Evolutionary conservation across 2,888 invertebrate genomes (phyloP).

Genomic region (Rutpela maculata): DNA sequence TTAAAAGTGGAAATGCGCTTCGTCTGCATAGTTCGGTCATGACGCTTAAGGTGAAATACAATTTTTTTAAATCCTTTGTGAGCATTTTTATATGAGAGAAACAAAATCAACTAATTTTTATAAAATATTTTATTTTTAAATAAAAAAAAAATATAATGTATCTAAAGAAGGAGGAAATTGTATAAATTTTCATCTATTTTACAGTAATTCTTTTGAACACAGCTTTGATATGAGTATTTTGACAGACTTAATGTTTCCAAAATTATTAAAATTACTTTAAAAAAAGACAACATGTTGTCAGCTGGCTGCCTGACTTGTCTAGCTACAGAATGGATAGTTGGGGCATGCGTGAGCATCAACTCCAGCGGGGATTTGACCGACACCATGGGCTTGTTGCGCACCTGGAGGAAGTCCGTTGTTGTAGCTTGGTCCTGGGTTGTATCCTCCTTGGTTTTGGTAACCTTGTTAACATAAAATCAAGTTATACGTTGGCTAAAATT

Average conservation of each 20-base stretch:
- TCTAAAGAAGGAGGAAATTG: slow-evolving; percentile 1
- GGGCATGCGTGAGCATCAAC: slow-evolving; percentile 72
- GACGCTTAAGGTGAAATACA: too few species aligned
- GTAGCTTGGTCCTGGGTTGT: slow-evolving; percentile 54
- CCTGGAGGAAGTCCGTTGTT: slow-evolving; percentile 59
- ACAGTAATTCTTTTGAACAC: slow-evolving; percentile 30
- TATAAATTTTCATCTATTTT: slow-evolving; percentile 12
- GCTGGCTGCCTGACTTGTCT: slow-evolving; percentile 59
- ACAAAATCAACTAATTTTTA: slow-evolving; percentile 3
- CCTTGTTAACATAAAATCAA: not conserved
- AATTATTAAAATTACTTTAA: slow-evolving; percentile 32
- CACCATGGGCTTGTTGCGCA: slow-evolving; percentile 55
- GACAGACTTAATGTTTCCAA: slow-evolving; percentile 28
- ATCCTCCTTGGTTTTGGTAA: slow-evolving; percentile 44
- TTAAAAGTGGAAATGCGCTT: too few species aligned
- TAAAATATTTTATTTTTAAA: slow-evolving; percentile 31
- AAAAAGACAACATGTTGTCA: slow-evolving; percentile 63
- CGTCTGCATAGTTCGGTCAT: too few species aligned
- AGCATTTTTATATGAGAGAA: not conserved
- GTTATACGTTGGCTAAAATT: not conserved
- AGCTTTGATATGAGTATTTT: slow-evolving; percentile 22
- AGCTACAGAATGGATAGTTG: slow-evolving; percentile 72
- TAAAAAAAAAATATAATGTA: slow-evolving; percentile 20
- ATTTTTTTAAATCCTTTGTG: too few species aligned
- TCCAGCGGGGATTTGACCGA: slow-evolving; percentile 71